Evolutionary conservation across 2,797 vertebrate species (phyloP), one percentile per base, ranked within the genome.

Genomic region (Botia almorhae): DNA sequence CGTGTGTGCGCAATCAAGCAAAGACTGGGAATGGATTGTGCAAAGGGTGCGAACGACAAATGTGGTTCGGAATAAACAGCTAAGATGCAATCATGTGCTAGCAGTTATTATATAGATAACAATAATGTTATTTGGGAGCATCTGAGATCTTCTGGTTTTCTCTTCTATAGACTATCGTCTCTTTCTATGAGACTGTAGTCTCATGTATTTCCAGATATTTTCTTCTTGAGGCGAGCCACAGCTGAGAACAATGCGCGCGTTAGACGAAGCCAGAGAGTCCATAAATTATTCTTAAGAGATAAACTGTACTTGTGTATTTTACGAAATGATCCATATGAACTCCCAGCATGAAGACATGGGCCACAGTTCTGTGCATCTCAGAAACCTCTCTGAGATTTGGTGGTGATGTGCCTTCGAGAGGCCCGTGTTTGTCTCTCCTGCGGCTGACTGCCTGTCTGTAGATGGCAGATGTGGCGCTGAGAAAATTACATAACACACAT

Each of bases 401-500:
- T 46, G 23, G 64, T 63, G 76, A 78, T 80, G 65, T 78, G 70
- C 55, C 77, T 53, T 72, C 8, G 8, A 36, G 69, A 65, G 60
- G 19, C 19, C n/a, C n/a, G 46, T 39, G 68, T 81, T 78, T 55
- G 61, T 48, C 23, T 81, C 70, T 80, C 73, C 39, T 23, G 50
- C 33, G 26, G 50, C 36, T 11, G 26, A 72, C 65, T 60, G 56
- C 55, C 63, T 69, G 63, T 88, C 85, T 76, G 16, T 39, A 68
- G 65, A 91, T 91, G 90, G 89, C 89, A 93, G 91, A 90, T 92
- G 92, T 86, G 88, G 89, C 84, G 89, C 83, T 78, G 87, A 80
- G 91, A 91, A 89, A 90, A 92, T 93, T 93, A 92, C 89, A 91
- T 93, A 93, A 93, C 89, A 83, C 33, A 69, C 85, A 53, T 84